Base-by-base conservation (phyloP, 2,888 invertebrate species). In the Rhamphomyia laevipes region DNA sequence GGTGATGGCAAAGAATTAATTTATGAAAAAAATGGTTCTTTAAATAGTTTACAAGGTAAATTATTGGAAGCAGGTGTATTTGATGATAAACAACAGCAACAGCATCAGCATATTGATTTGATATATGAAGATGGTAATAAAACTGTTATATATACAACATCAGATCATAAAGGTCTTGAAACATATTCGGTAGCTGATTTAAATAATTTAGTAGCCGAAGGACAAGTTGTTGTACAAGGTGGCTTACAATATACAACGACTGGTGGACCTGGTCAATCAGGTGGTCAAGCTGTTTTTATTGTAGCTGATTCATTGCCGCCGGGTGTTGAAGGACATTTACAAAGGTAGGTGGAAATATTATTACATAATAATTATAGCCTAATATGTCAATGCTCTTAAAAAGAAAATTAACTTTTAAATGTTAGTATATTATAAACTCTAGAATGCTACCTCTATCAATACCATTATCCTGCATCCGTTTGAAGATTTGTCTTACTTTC, bases 111-210 rank as follows among this genome's bases (percentile, higher is more conserved):
- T 58, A 86, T 86, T 65, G 86, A 87, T 68, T 73, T 87, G 61
- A 87, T 87, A 61, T 87, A 86, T 69, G 86, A 86, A 63, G 86
- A 86, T 61, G 86, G 86, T 43, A 86, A 85, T 64, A 86, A 87
- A 66, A 86, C 86, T 3, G 86, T 87, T 52, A 86, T 86, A 66
- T 87, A 87, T 61, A 86, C 86, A 46, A 82, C 84, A 52, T 82
- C 63, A 50, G 86, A 86, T 63, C 85, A 86, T 63, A 86, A 86
- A 67, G 80, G 85, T 43, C 79, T 87, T 42, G 86, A 86, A 71
- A 85, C 86, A 37, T 70, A 70, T 45, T 66, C 70, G 13, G 68
- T 66, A 49, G 62, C 67, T 46, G 71, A 71, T 53, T 62, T 71
- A 17, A 65, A 66, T 51, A 65, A 67, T 16, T 55, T 70, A 11